Evolutionary conservation across 2,797 vertebrate genomes (phyloP).

Genomic region (Acanthopagrus latus): DNA sequence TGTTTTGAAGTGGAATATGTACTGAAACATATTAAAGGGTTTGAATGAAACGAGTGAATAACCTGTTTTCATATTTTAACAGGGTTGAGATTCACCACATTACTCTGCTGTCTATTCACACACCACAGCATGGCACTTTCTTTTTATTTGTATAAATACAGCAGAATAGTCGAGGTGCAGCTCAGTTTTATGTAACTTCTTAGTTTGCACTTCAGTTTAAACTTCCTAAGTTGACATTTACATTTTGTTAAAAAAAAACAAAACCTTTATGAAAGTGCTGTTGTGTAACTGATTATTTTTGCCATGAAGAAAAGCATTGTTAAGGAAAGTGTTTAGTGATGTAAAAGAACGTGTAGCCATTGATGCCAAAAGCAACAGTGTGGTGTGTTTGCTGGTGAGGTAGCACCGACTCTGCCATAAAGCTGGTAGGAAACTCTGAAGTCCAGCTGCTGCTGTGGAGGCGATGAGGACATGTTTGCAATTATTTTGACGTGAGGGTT

Average conservation of each 20-base stretch:
- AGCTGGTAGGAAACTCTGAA: not conserved
- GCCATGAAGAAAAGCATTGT: conserved; percentile 2
- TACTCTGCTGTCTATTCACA: conserved; percentile 26
- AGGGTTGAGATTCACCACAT: conserved; percentile 23
- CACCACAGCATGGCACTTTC: conserved; percentile 36
- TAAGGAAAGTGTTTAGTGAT: conserved; percentile 48
- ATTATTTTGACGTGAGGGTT: conserved; percentile 6
- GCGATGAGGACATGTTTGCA: not conserved
- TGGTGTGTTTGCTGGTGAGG: conserved; percentile 3
- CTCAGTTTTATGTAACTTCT: conserved; percentile 13
- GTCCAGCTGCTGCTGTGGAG: conserved; percentile 7
- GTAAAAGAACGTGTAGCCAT: conserved; percentile 23
- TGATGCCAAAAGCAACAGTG: conserved; percentile 7
- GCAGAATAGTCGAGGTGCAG: conserved; percentile 1
- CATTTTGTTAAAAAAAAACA: conserved; percentile 32
- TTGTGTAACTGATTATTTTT: conserved; percentile 22
- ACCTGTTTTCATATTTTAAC: conserved; percentile 44
- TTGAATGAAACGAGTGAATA: conserved; percentile 41
- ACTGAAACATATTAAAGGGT: conserved; percentile 19
- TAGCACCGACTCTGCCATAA: not conserved
- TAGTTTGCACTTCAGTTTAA: conserved; percentile 14
- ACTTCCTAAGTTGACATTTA: conserved; percentile 20
- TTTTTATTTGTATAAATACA: conserved; percentile 57
- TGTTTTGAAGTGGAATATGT: conserved; percentile 32
- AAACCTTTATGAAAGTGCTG: conserved; percentile 14